Percentiles rank a stretch among this genome's conserved stretches.
These are phyloP conservation scores for Sebastes alutus DNA, from an alignment of 2,797 vertebrate species.

Conservation along the genomic window DNA sequence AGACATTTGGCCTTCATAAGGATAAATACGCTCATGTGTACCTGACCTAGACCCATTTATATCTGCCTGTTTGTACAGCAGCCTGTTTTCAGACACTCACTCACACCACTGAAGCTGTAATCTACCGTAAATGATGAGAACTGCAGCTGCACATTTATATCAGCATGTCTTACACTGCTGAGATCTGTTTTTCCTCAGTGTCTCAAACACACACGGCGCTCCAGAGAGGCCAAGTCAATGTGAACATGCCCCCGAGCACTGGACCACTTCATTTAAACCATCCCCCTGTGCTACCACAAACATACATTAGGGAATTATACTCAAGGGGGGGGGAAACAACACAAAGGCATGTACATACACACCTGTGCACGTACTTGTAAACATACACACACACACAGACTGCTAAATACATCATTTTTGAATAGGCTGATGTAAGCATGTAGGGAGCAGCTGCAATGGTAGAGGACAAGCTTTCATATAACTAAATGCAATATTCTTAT, in stretches of 20 bases:
- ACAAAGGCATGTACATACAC: constrained; percentile 1
- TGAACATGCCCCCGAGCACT: constrained; percentile 21
- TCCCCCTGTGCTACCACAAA: background rate
- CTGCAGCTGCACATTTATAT: constrained; percentile 34
- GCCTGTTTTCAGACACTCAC: constrained; percentile 7
- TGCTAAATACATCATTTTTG: background rate
- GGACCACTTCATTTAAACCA: constrained; percentile 43
- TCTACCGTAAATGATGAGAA: constrained; percentile 21
- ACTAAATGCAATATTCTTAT: background rate
- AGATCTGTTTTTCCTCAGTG: background rate
- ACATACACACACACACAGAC: background rate
- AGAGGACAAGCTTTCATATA: background rate
- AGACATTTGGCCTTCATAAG: background rate
- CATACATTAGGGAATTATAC: constrained; percentile 20
- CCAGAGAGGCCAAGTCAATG: constrained; percentile 26
- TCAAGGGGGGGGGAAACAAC: background rate
- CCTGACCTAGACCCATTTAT: background rate
- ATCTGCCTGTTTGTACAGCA: background rate
- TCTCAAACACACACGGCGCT: background rate
- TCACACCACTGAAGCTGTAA: background rate
- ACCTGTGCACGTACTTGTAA: background rate
- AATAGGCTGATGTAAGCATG: background rate
- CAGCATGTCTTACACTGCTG: constrained; percentile 3
- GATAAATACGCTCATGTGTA: background rate
- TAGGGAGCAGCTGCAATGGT: background rate